Conservation (phyloP, 1,140 invertebrate species). For the Habropoda laboriosa region DNA sequence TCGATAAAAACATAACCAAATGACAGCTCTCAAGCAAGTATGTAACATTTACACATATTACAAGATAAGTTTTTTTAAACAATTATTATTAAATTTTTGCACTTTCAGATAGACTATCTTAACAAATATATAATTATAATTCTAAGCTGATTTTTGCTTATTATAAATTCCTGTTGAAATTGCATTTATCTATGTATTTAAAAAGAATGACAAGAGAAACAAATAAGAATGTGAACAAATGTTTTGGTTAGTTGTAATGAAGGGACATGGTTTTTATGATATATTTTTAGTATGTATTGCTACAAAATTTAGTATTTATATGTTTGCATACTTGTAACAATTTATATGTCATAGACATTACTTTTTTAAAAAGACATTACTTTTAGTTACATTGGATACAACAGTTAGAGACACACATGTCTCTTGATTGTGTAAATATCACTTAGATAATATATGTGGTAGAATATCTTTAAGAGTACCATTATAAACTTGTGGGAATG, state of each 20-base stretch:
- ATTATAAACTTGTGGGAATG: conserved; percentile 80
- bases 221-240: conserved; percentile 31
- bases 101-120: conserved; percentile 20
- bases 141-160: conserved; percentile 35
- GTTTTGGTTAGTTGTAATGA: conserved; percentile 38
- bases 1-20: conserved; percentile 45
- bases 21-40: conserved; percentile 42
- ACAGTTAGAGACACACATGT: conserved; percentile 39
- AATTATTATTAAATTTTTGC: conserved; percentile 9
- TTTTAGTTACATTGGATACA: conserved; percentile 50
- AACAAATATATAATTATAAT: conserved; percentile 24
- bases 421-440: conserved; percentile 53
- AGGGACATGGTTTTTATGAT: conserved; percentile 45
- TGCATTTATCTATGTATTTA: conserved; percentile 46
- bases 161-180: conserved; percentile 5
- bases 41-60: conserved; percentile 3
- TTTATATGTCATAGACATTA: background rate
- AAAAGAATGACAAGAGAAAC: conserved; percentile 1
- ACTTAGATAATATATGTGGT: conserved; percentile 37
- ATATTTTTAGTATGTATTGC: conserved; percentile 49
- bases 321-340: background rate
- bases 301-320: background rate
- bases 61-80: conserved; percentile 8
- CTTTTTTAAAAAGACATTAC: background rate
- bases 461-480: conserved; percentile 37